Base-by-base conservation (phyloP, 1,140 invertebrate species). In the Capitella teleta region DNA sequence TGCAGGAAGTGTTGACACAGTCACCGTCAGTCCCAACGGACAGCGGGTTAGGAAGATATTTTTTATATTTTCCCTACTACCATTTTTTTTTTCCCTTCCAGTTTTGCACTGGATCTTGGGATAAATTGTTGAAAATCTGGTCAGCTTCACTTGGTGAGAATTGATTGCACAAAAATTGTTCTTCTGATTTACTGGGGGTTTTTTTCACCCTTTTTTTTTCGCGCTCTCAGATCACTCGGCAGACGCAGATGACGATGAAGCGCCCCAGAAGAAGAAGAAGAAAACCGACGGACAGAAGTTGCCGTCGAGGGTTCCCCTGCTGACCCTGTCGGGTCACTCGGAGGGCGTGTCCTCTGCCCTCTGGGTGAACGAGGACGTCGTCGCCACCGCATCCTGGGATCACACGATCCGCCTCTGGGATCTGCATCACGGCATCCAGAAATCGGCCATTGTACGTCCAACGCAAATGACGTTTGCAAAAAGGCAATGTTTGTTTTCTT, bases 331-430 rank as follows among this genome's bases (percentile, higher is more conserved):
- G 69, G 91, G 92, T 0, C 95, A 99, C 45, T 16, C 18, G 19
- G 45, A 47, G 28, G 45, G 45, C 26, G 25, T 47, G 16, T 88
- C 86, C 5, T 80, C 81, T 0, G 77, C 89, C 0, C 75, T 80
- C 37, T 98, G 92, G 91, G 79, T 85, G 50, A 82, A 84, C 52
- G 75, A 74, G 45, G 74, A 80, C 34, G 65, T 72, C 49, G 64
- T 96, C 2, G 78, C 87, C 12, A 90, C 89, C 0, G 78, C 80
- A 56, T 86, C 87, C 0, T 94, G 92, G 91, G 95, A 99, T 76
- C 92, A 98, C 62, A 89, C 91, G 0, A 73, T 98, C 8, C 84
- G 86, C 68, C 61, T 94, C 3, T 99, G 95, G 95, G 93, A 98
- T 74, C 75, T 87, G 21, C 82, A 91, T 68, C 67, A 86, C 26